A percentile compares a stretch with the other conserved stretches of the same genome.
phyloP scores from a whole-genome alignment of 1,140 invertebrate genomes.

The Drosophila cardini region DNA sequence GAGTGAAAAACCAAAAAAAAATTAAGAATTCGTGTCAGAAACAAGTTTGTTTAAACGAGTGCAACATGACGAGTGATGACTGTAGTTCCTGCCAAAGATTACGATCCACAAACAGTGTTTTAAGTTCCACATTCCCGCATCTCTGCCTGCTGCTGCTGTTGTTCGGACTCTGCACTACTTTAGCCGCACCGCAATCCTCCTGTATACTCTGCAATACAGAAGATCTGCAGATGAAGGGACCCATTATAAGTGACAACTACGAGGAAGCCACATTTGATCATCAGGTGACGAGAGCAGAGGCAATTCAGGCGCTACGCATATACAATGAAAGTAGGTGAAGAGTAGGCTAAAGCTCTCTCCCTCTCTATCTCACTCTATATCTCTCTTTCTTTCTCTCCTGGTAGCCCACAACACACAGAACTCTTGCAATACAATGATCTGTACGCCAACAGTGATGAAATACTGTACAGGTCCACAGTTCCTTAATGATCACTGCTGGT shows the following conservation, averaged over 20 bases:
- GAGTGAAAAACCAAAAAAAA: slow-evolving; percentile 44
- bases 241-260: slow-evolving; percentile 46
- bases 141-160: slow-evolving; percentile 22
- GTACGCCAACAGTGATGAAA: slow-evolving; percentile 86
- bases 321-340: slow-evolving; percentile 68
- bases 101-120: slow-evolving; percentile 1
- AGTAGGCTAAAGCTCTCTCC: background rate
- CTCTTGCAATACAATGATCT: slow-evolving; percentile 76
- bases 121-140: slow-evolving; percentile 38
- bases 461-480: slow-evolving; percentile 87
- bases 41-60: background rate
- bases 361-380: background rate
- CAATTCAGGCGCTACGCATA: slow-evolving; percentile 64
- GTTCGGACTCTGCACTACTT: slow-evolving; percentile 9
- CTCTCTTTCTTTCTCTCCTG: slow-evolving; percentile 3
- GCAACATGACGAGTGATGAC: slow-evolving; percentile 16
- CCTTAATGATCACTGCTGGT: slow-evolving; percentile 89
- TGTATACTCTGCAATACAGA: slow-evolving; percentile 78
- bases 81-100: slow-evolving; percentile 39
- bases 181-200: slow-evolving; percentile 67
- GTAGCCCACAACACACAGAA: slow-evolving; percentile 45
- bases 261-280: slow-evolving; percentile 80
- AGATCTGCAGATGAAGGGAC: slow-evolving; percentile 49
- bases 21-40: slow-evolving; percentile 34
- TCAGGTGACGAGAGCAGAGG: slow-evolving; percentile 72